Evolutionary conservation across 2,797 vertebrate genomes (phyloP).

Genomic region (Eutrigla gurnardus): DNA sequence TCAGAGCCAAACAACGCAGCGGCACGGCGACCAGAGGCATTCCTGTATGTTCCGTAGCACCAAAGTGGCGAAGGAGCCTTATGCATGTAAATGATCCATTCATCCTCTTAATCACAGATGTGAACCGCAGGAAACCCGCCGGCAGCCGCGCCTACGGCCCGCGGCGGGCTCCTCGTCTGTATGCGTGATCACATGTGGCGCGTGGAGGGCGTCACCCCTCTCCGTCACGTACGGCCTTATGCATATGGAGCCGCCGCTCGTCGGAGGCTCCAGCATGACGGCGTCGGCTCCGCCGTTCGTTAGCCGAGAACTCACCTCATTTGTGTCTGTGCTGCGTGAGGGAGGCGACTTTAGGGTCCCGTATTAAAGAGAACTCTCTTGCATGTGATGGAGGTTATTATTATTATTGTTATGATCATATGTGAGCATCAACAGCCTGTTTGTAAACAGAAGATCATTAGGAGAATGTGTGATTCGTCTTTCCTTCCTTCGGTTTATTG

Average conservation of each 20-base stretch:
- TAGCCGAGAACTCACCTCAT: conserved; percentile 75
- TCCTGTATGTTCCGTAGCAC: conserved; percentile 55
- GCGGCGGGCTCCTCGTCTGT: conserved; percentile 67
- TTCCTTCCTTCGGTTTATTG: background rate
- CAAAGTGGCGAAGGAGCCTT: conserved; percentile 45
- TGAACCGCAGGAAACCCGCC: conserved; percentile 41
- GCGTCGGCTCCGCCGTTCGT: conserved; percentile 64
- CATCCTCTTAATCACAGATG: conserved; percentile 66
- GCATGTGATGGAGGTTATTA: conserved; percentile 79
- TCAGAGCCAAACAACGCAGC: conserved; percentile 74
- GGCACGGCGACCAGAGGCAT: conserved; percentile 55
- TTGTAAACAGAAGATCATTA: conserved; percentile 62
- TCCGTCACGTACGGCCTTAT: conserved; percentile 43
- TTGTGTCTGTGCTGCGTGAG: conserved; percentile 59
- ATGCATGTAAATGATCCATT: conserved; percentile 80
- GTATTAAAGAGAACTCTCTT: conserved; percentile 55
- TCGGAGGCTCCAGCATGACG: conserved; percentile 29
- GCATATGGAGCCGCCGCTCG: conserved; percentile 52
- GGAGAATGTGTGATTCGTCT: conserved; percentile 5
- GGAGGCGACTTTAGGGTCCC: conserved; percentile 49
- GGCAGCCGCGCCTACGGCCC: conserved; percentile 27
- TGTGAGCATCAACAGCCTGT: conserved; percentile 46
- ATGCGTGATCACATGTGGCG: conserved; percentile 80
- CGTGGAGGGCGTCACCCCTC: conserved; percentile 52
- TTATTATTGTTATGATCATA: conserved; percentile 24